Evolutionary conservation across 1,140 invertebrate species (phyloP).

Genomic region (Trypoxylus dichotomus): DNA sequence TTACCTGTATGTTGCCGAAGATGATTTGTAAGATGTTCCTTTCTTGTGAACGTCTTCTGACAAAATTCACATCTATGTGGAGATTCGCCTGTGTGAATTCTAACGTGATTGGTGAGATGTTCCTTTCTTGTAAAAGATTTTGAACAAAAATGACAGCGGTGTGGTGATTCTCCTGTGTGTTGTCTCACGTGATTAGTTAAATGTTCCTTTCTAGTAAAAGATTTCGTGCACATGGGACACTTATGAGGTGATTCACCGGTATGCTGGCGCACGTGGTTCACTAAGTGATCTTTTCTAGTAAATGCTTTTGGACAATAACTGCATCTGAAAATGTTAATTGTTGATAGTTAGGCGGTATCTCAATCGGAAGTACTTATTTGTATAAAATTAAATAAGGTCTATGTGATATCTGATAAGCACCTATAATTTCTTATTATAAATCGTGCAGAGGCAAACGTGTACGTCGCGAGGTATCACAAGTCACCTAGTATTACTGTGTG

Average conservation of each 20-base stretch:
- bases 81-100: conserved; percentile 74
- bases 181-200: conserved; percentile 84
- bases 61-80: conserved; percentile 82
- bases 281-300: conserved; percentile 79
- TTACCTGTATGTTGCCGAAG: conserved; percentile 66
- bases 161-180: conserved; percentile 54
- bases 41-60: conserved; percentile 78
- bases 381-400: no score
- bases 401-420: no score
- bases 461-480: no score
- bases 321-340: conserved; percentile 60
- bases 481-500: no score
- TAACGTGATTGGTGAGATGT: conserved; percentile 87
- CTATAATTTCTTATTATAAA: no score
- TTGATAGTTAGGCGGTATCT: not conserved
- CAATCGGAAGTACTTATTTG: no score
- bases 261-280: conserved; percentile 70
- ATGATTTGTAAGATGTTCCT: conserved; percentile 81
- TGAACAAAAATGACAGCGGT: conserved; percentile 64
- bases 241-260: conserved; percentile 78
- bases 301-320: conserved; percentile 85
- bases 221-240: conserved; percentile 76
- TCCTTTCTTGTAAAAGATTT: conserved; percentile 88
- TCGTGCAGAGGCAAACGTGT: no score
- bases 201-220: conserved; percentile 88